Percentiles rank a stretch among this genome's conserved stretches.
Evolutionary conservation across 2,888 invertebrate species (phyloP).

Genomic region (Eupeodes latifasciatus): DNA sequence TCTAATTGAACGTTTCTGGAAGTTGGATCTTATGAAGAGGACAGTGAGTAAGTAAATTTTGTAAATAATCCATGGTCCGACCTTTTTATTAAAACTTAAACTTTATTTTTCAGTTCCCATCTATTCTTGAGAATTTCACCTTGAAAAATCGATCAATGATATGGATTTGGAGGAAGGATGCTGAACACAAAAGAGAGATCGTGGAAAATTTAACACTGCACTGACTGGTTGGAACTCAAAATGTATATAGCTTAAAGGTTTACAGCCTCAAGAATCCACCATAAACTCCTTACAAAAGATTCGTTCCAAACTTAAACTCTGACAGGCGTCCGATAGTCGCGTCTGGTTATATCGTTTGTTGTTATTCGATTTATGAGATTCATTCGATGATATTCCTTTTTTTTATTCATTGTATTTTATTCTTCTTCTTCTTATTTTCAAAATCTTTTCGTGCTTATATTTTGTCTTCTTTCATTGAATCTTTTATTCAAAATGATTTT

Average conservation of each 20-base stretch:
- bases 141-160: conserved; percentile 56
- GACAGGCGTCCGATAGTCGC: conserved; percentile 72
- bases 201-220: conserved; percentile 66
- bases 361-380: conserved; percentile 70
- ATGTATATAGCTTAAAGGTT: conserved; percentile 3
- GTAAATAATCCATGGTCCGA: too few relatives aligned
- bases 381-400: conserved; percentile 64
- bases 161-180: conserved; percentile 15
- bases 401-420: background rate
- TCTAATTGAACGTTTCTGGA: too few relatives aligned
- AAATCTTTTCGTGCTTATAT: conserved; percentile 1
- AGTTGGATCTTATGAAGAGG: too few relatives aligned
- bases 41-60: too few relatives aligned
- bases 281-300: conserved; percentile 55
- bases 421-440: background rate
- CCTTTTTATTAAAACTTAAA: too few relatives aligned
- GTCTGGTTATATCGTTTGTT: conserved; percentile 53
- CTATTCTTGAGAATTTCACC: background rate
- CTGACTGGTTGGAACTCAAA: background rate
- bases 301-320: conserved; percentile 56
- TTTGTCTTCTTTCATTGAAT: conserved; percentile 28
- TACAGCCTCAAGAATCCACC: background rate
- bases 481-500: conserved; percentile 47
- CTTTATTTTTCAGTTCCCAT: too few relatives aligned
- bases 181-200: conserved; percentile 53